A percentile compares a stretch with the other conserved stretches of the same genome.
phyloP scores from a whole-genome alignment of 2,113 vertebrate genomes.

The Phainopepla nitens region DNA sequence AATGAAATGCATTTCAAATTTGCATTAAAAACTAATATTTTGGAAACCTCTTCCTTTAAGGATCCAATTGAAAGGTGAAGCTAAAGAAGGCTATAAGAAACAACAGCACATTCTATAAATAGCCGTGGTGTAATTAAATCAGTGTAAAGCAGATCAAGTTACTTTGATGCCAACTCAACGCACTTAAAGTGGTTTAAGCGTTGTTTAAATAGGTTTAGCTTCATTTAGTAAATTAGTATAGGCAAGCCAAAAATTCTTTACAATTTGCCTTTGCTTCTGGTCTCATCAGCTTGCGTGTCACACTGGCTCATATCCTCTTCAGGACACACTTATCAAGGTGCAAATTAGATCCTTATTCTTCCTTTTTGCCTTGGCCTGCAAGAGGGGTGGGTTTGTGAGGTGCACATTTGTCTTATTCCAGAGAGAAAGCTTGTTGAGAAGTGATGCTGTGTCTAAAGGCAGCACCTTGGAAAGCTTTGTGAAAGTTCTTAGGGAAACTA shows the following conservation, averaged over 20 bases:
- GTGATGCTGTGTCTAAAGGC: background rate
- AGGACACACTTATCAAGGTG: background rate
- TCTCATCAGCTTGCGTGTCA: background rate
- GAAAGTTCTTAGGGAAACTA: background rate
- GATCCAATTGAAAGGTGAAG: background rate
- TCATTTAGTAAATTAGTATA: constrained; percentile 55
- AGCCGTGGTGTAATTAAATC: constrained; percentile 27
- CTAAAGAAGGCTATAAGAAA: background rate
- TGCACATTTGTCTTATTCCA: background rate
- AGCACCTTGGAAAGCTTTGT: background rate
- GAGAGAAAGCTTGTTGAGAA: background rate
- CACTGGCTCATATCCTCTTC: background rate
- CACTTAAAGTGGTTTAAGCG: constrained; percentile 28
- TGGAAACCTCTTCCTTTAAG: background rate
- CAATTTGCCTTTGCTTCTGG: constrained; percentile 12
- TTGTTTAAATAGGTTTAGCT: constrained; percentile 38
- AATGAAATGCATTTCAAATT: constrained; percentile 30
- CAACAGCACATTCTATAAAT: background rate
- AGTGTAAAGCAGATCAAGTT: constrained; percentile 40
- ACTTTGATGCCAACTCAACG: constrained; percentile 18
- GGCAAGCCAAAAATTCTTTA: constrained; percentile 39
- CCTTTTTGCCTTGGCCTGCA: background rate
- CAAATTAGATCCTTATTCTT: background rate
- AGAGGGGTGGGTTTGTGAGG: background rate
- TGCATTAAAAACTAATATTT: background rate